Evolutionary conservation across 2,888 invertebrate species (phyloP).

Genomic region (Anticlea derivata): DNA sequence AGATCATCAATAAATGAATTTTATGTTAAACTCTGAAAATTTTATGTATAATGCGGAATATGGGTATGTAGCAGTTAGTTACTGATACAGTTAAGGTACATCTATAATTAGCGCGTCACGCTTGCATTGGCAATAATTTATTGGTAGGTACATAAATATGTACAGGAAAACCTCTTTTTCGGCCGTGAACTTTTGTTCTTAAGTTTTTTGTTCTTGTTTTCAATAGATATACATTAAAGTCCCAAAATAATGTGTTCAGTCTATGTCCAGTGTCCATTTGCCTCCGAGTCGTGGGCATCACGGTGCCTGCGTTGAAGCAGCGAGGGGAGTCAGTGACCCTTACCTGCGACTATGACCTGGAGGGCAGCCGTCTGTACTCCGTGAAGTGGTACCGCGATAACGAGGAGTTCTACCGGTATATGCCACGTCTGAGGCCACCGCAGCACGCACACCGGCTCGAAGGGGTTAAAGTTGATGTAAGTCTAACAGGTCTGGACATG

Average conservation of each 20-base stretch:
- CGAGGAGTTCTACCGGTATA: constrained; percentile 87
- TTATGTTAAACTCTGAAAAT: too few species aligned
- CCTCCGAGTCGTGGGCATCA: constrained; percentile 75
- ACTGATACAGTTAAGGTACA: too few species aligned
- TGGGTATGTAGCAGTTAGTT: too few species aligned
- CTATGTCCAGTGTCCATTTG: constrained; percentile 60
- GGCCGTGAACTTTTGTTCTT: too few species aligned
- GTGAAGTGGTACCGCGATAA: constrained; percentile 88
- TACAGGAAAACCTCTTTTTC: too few species aligned
- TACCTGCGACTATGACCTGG: constrained; percentile 85
- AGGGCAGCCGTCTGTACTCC: constrained; percentile 85
- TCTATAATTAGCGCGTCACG: too few species aligned
- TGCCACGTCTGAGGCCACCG: constrained; percentile 85
- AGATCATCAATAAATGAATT: too few species aligned
- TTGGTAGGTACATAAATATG: too few species aligned
- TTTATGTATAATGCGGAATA: too few species aligned
- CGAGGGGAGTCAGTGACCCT: constrained; percentile 83
- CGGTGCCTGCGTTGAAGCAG: constrained; percentile 83
- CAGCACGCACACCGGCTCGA: constrained; percentile 85
- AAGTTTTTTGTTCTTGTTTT: too few species aligned
- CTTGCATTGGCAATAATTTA: too few species aligned
- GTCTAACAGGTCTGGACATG: constrained; percentile 42
- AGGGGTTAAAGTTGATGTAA: constrained; percentile 86
- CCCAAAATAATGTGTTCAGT: neutral
- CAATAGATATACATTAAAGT: neutral